These are phyloP conservation scores for Numida meleagris DNA, from an alignment of 2,113 vertebrate species.

Conservation along the genomic window DNA sequence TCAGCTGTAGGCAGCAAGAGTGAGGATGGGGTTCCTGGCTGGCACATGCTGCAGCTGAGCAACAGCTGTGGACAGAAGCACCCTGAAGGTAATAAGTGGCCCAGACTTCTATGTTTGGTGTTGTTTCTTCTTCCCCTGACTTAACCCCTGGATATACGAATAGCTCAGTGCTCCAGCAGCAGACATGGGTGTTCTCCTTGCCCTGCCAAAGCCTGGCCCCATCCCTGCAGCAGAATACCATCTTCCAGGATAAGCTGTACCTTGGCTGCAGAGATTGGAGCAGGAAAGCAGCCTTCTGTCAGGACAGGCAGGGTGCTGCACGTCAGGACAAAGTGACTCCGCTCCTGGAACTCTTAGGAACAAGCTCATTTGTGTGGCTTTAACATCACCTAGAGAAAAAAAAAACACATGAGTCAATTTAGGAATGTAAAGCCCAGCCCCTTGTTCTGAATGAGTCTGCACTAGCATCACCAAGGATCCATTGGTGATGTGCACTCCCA, in stretches of 20 bases:
- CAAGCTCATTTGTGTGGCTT: neutral
- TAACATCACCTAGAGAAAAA: neutral
- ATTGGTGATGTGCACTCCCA: neutral
- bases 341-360: neutral
- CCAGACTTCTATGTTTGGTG: neutral
- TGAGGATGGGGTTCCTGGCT: neutral
- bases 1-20: neutral
- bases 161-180: neutral
- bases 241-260: neutral
- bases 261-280: neutral
- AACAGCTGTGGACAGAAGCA: neutral
- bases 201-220: neutral
- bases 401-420: neutral
- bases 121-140: neutral
- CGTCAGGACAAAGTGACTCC: neutral
- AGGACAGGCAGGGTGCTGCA: neutral
- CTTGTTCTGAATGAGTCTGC: neutral
- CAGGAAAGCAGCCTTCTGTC: slow-evolving; percentile 1
- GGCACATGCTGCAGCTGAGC: neutral
- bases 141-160: neutral
- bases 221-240: neutral
- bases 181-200: neutral
- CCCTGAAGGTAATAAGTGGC: neutral
- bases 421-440: neutral
- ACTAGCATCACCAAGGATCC: neutral